These are phyloP conservation scores for Drosophila pseudoananassae DNA, from an alignment of 1,140 invertebrate genomes.

Conservation along the genomic window DNA sequence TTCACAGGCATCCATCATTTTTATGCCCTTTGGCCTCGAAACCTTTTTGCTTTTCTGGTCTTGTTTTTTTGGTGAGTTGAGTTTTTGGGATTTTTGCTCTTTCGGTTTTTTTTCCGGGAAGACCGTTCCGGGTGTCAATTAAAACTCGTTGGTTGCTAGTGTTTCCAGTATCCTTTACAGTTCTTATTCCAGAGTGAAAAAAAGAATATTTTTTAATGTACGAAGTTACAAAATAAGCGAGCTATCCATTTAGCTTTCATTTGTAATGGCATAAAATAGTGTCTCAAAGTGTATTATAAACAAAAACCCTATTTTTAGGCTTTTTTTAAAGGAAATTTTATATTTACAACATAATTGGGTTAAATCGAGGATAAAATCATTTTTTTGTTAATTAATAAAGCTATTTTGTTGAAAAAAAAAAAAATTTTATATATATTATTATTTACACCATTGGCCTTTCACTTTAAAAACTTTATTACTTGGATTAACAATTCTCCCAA, in stretches of 20 bases:
- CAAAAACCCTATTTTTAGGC: neutral
- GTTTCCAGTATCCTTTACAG: neutral
- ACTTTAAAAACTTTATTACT: too few relatives aligned
- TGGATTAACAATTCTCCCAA: too few relatives aligned
- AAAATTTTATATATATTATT: too few relatives aligned
- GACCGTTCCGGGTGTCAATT: slow-evolving; percentile 55
- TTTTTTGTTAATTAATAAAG: too few relatives aligned
- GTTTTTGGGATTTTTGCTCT: slow-evolving; percentile 3
- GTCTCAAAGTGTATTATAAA: neutral
- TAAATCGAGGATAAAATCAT: too few relatives aligned
- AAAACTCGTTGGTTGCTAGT: slow-evolving; percentile 41
- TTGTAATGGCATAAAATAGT: too few relatives aligned
- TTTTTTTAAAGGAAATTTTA: neutral
- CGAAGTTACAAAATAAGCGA: neutral
- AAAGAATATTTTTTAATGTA: neutral
- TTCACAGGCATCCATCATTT: slow-evolving; percentile 77
- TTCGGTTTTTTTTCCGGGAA: slow-evolving; percentile 8
- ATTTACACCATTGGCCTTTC: too few relatives aligned
- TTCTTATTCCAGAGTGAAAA: neutral
- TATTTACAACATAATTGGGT: too few relatives aligned
- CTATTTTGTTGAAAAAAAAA: too few relatives aligned
- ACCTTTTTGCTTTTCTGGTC: slow-evolving; percentile 7
- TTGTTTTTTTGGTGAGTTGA: slow-evolving; percentile 7
- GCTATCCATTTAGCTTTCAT: too few relatives aligned
- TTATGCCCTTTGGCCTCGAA: slow-evolving; percentile 47